phyloP scores from a whole-genome alignment of 2,888 invertebrate species.

The Theodoxus fluviatilis region DNA sequence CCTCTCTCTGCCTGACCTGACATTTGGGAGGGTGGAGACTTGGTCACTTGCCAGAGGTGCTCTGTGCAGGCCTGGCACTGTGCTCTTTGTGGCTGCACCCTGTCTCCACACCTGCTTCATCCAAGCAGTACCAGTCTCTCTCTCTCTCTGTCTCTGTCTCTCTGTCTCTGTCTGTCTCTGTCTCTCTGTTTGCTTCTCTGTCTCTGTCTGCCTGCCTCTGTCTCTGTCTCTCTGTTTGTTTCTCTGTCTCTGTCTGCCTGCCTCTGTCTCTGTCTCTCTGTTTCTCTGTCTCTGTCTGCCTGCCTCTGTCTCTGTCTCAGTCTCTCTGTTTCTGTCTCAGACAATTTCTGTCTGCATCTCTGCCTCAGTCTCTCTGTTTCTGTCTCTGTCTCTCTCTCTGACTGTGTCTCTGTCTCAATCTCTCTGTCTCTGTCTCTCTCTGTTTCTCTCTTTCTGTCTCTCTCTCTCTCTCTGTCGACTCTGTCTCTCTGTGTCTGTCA shows the following conservation, averaged over 20 bases:
- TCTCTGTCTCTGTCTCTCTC: neutral
- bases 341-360: neutral
- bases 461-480: neutral
- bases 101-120: too few relatives aligned
- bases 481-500: neutral
- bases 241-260: conserved; percentile 1
- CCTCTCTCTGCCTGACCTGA: conserved; percentile 2
- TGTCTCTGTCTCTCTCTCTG: conserved; percentile 6
- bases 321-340: neutral
- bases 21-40: conserved; percentile 7
- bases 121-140: neutral
- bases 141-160: conserved; percentile 17
- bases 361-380: neutral
- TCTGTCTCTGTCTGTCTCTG: conserved; percentile 3
- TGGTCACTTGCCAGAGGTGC: neutral
- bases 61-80: neutral
- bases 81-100: too few relatives aligned
- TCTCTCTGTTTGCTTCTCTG: too few relatives aligned
- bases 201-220: neutral
- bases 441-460: neutral
- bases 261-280: neutral
- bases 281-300: neutral
- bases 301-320: neutral
- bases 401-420: neutral
- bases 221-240: neutral